Evolutionary conservation across 1,140 invertebrate species (phyloP).

Genomic region (Bombus terrestris): DNA sequence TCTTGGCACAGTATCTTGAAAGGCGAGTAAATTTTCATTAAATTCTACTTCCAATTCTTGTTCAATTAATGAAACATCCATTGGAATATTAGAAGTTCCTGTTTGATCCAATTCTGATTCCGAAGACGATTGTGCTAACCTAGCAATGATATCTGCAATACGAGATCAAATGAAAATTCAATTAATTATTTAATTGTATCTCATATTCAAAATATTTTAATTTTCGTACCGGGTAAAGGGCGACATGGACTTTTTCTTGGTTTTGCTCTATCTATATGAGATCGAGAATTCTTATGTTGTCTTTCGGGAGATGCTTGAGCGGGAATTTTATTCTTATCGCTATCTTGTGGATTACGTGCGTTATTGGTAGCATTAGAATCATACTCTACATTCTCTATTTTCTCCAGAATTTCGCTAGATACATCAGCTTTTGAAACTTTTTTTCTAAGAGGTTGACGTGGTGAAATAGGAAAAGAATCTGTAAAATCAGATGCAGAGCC

Average conservation of each 20-base stretch:
- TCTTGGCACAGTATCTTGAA: constrained; percentile 81
- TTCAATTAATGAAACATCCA: constrained; percentile 61
- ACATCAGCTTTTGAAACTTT: constrained; percentile 67
- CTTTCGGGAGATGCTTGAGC: constrained; percentile 64
- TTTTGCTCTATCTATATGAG: constrained; percentile 83
- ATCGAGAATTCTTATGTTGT: constrained; percentile 61
- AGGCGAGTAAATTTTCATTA: constrained; percentile 80
- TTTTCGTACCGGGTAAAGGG: constrained; percentile 78
- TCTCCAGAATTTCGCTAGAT: constrained; percentile 60
- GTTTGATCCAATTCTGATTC: constrained; percentile 75
- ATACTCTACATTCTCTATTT: constrained; percentile 36
- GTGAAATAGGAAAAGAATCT: constrained; percentile 79
- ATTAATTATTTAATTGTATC: constrained; percentile 1
- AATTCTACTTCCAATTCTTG: constrained; percentile 80
- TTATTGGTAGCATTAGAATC: constrained; percentile 37
- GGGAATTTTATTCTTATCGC: constrained; percentile 59
- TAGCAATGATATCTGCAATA: constrained; percentile 73
- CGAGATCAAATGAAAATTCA: constrained; percentile 1
- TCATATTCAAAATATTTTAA: neutral
- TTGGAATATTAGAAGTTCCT: constrained; percentile 33
- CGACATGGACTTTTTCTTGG: constrained; percentile 82
- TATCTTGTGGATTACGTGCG: constrained; percentile 49
- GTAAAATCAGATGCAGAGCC: constrained; percentile 83
- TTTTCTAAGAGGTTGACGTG: constrained; percentile 74
- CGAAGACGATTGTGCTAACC: constrained; percentile 74